Percentiles rank a stretch among this genome's conserved stretches.
These are phyloP conservation scores for Clarias pachynema DNA, from an alignment of 2,797 vertebrate species.

Conservation along the genomic window DNA sequence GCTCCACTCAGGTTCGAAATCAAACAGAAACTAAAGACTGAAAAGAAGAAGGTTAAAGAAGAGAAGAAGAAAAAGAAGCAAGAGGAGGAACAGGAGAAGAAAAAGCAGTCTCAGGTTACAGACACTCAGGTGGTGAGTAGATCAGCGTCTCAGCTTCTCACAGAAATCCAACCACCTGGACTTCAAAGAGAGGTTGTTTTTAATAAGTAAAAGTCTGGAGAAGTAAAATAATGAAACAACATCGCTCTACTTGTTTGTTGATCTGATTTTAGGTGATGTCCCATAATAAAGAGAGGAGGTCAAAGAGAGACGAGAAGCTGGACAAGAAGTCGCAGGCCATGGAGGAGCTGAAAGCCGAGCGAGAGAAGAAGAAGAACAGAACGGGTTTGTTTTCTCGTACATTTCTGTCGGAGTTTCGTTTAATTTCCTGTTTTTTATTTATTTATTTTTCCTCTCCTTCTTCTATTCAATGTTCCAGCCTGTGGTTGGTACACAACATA, in stretches of 20 bases:
- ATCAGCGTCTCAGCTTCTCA: neutral
- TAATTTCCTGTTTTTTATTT: too few relatives aligned
- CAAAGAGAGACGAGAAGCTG: conserved; percentile 95
- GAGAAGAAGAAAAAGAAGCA: conserved; percentile 99
- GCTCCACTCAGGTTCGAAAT: conserved; percentile 90
- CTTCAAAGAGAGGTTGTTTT: neutral
- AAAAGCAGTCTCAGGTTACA: conserved; percentile 92
- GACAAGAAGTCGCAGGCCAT: conserved; percentile 99
- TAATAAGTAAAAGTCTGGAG: neutral
- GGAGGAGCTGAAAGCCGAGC: conserved; percentile 96
- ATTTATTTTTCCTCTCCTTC: neutral
- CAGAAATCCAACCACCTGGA: neutral
- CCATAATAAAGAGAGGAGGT: conserved; percentile 96
- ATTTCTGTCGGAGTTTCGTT: neutral
- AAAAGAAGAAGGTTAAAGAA: conserved; percentile 95
- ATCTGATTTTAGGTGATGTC: conserved; percentile 86
- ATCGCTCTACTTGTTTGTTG: neutral
- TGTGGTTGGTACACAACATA: neutral
- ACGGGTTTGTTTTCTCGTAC: conserved; percentile 77
- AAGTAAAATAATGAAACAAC: too few relatives aligned
- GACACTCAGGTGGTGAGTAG: conserved; percentile 89
- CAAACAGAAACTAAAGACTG: conserved; percentile 97
- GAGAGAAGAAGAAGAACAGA: conserved; percentile 98
- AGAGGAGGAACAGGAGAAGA: conserved; percentile 96
- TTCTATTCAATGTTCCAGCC: neutral